These are phyloP conservation scores for Urocynchramus pylzowi DNA, from an alignment of 2,113 vertebrate genomes.

Conservation along the genomic window DNA sequence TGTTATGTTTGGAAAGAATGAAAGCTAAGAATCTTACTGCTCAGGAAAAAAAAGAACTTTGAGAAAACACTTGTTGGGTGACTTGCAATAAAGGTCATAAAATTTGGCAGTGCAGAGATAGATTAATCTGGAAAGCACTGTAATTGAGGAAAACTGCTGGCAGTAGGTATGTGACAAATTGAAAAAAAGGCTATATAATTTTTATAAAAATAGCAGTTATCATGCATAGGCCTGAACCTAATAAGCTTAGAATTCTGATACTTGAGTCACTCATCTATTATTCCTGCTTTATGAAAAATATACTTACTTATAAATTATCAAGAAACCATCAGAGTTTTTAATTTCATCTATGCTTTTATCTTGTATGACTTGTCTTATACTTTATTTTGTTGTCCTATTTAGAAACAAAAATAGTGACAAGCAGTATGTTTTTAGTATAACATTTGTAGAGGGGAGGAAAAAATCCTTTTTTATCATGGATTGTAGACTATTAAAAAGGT, in stretches of 20 bases:
- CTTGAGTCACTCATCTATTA: neutral
- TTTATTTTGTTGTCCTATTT: neutral
- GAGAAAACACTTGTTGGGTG: conserved; percentile 7
- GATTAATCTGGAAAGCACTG: conserved; percentile 3
- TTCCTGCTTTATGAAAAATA: neutral
- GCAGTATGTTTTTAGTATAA: neutral
- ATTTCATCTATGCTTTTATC: neutral
- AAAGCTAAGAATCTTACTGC: neutral
- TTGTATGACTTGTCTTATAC: neutral
- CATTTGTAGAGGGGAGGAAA: neutral
- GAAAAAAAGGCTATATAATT: neutral
- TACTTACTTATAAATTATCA: neutral
- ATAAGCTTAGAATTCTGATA: neutral
- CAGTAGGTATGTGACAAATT: neutral
- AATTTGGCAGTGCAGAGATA: neutral
- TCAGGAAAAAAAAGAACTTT: neutral
- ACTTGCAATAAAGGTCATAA: conserved; percentile 16
- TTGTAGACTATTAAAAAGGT: neutral
- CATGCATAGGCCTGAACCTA: neutral
- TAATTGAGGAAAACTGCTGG: conserved; percentile 1
- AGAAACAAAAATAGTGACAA: neutral
- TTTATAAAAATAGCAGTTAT: neutral
- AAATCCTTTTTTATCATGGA: neutral
- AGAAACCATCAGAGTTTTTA: neutral
- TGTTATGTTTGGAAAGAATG: conserved; percentile 43